Percentiles rank a stretch among this genome's conserved stretches.
phyloP scores from a whole-genome alignment of 2,113 vertebrate species.

The Rhegmatorhina hoffmannsi region DNA sequence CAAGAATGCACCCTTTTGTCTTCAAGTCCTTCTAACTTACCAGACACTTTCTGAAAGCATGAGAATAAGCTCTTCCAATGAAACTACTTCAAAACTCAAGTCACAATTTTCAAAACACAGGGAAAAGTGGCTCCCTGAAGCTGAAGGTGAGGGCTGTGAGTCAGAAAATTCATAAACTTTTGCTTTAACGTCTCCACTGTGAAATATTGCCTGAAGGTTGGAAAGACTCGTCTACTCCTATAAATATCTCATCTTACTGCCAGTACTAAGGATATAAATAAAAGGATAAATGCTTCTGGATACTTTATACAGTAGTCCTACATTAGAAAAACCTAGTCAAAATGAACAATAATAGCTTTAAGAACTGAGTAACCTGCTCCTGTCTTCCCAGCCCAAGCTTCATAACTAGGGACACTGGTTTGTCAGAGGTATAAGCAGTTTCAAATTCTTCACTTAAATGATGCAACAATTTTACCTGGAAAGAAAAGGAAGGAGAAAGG shows the following conservation, averaged over 20 bases:
- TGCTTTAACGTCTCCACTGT: background rate
- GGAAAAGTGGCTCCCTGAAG: background rate
- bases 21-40: background rate
- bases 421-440: background rate
- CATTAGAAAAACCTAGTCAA: background rate
- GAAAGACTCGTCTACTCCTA: background rate
- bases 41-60: background rate
- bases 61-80: background rate
- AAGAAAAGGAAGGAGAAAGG: background rate
- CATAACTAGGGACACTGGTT: background rate
- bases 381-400: background rate
- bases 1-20: background rate
- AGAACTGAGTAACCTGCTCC: background rate
- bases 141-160: background rate
- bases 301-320: background rate
- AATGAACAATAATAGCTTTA: slow-evolving; percentile 9
- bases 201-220: background rate
- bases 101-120: background rate
- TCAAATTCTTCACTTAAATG: background rate
- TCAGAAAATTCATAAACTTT: slow-evolving; percentile 1
- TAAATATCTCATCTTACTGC: slow-evolving; percentile 9
- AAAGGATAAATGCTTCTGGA: background rate
- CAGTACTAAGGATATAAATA: background rate
- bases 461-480: background rate
- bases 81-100: background rate